Base-by-base conservation (phyloP, 2,113 vertebrate genomes). In the Scomber colias region DNA sequence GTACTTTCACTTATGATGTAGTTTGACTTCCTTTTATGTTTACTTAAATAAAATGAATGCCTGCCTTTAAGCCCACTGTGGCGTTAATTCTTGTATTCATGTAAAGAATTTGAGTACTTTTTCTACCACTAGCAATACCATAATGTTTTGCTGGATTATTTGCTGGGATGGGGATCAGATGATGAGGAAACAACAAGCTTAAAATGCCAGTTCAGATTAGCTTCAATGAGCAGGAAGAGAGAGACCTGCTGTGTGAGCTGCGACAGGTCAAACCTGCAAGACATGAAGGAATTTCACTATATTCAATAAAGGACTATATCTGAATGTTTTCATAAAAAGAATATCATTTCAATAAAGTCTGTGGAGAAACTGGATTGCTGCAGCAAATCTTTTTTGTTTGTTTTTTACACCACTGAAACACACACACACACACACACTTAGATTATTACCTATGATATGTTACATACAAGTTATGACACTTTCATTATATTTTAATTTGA, bases 201-300 rank as follows among this genome's bases (percentile, higher is more conserved):
- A 87, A 88, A 77, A 86, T 88, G 35, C 86, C 82, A 24, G 15
- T 24, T 48, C 55, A 84, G 86, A 90, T 90, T 80, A 90, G 61
- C 50, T 46, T 48, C 10, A 60, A 44, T 60, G 35, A 81, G 19
- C 53, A 40, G 62, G 19, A 30, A 35, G 27, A 16, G 30, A 51
- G 24, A 71, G 48, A 31, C 44, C 54, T 35, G 62, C 63, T 73
- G 54, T 5, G 59, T 31, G 17, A 40, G 21, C 51, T 40, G 59
- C 30, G n/a, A 27, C 51, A 27, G 57, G 53, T 67, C 64, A 62
- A 51, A 69, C 21, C 40, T 54, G 30, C 17, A 30, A 24, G n/a
- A 59, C 48, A 5, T 3, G 13, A 48, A 63, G 21, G 50, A 65
- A 60, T 79, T 55, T 64, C 49, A 62, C 24, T 64, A 19, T 5